These are phyloP conservation scores for Okamejei kenojei DNA, from an alignment of 2,797 vertebrate species.

Conservation along the genomic window DNA sequence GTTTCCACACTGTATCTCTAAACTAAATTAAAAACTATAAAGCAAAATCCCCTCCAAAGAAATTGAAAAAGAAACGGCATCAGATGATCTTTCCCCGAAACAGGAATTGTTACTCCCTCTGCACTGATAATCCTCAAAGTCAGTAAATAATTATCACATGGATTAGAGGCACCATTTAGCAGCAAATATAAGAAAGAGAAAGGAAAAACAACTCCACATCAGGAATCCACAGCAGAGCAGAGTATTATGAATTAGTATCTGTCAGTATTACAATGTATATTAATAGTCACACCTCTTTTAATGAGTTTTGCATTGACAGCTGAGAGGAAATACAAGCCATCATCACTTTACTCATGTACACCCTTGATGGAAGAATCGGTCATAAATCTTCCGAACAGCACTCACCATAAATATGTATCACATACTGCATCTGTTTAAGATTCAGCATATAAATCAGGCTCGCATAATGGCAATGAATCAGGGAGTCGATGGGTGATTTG, in stretches of 20 bases:
- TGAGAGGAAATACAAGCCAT: constrained; percentile 99
- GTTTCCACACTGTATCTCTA: too few relatives aligned
- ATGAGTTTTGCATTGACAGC: constrained; percentile 99
- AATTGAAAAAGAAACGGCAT: background rate
- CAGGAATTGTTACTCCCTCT: background rate
- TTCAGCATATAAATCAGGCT: constrained; percentile 99
- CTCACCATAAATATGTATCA: constrained; percentile 99
- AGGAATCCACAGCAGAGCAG: constrained; percentile 72
- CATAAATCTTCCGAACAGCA: constrained; percentile 99
- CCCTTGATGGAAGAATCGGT: constrained; percentile 93
- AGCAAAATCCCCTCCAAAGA: too few relatives aligned
- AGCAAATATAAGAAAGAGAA: constrained; percentile 50
- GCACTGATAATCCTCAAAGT: background rate
- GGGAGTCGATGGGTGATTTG: constrained; percentile 98
- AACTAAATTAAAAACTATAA: too few relatives aligned
- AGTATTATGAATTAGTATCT: constrained; percentile 98
- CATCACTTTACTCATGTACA: constrained; percentile 93
- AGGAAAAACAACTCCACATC: constrained; percentile 67
- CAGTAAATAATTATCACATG: constrained; percentile 14
- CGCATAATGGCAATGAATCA: constrained; percentile 99
- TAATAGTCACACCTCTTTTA: constrained; percentile 99
- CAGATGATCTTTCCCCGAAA: background rate
- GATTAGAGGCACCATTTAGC: constrained; percentile 35
- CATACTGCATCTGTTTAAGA: constrained; percentile 99
- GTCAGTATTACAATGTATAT: constrained; percentile 99